Percentiles rank a stretch among this genome's conserved stretches.
Evolutionary conservation across 2,797 vertebrate species (phyloP).

Genomic region (Pseudopleuronectes americanus): DNA sequence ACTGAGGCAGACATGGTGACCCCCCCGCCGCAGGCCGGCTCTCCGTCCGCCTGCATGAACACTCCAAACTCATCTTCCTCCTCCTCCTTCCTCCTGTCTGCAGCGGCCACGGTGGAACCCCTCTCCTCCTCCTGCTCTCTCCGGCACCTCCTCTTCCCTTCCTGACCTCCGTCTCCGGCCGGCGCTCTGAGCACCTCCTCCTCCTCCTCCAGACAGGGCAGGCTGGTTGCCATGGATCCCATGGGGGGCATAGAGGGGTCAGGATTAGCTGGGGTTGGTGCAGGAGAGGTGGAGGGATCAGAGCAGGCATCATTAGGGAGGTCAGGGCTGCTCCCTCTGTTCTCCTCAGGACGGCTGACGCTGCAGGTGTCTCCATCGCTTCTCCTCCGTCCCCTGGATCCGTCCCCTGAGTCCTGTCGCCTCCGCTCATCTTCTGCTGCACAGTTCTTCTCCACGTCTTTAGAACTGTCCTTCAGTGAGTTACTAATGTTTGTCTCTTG

Average conservation of each 20-base stretch:
- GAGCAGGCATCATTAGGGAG: slow-evolving; percentile 29
- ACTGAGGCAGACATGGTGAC: slow-evolving; percentile 69
- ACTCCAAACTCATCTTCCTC: slow-evolving; percentile 82
- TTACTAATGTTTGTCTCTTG: background rate
- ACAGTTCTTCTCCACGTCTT: background rate
- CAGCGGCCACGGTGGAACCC: slow-evolving; percentile 69
- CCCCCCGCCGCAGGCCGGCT: slow-evolving; percentile 67
- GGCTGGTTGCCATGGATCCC: slow-evolving; percentile 77
- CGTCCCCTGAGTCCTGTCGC: background rate
- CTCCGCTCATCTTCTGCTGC: slow-evolving; percentile 1
- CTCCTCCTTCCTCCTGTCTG: slow-evolving; percentile 41
- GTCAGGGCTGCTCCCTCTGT: slow-evolving; percentile 8
- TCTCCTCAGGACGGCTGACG: background rate
- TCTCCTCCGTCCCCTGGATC: background rate
- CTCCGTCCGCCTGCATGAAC: slow-evolving; percentile 83
- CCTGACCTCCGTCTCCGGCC: slow-evolving; percentile 22
- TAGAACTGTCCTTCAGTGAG: background rate
- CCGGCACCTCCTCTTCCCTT: slow-evolving; percentile 22
- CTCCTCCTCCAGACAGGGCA: slow-evolving; percentile 56
- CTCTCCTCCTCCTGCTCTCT: slow-evolving; percentile 57
- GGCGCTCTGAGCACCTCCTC: slow-evolving; percentile 6
- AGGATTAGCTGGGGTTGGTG: slow-evolving; percentile 68
- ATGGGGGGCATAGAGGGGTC: slow-evolving; percentile 59
- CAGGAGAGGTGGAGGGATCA: slow-evolving; percentile 52
- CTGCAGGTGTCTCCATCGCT: slow-evolving; percentile 20